Evolutionary conservation across 2,888 invertebrate genomes (phyloP).

Genomic region (Polydrusus tereticollis): DNA sequence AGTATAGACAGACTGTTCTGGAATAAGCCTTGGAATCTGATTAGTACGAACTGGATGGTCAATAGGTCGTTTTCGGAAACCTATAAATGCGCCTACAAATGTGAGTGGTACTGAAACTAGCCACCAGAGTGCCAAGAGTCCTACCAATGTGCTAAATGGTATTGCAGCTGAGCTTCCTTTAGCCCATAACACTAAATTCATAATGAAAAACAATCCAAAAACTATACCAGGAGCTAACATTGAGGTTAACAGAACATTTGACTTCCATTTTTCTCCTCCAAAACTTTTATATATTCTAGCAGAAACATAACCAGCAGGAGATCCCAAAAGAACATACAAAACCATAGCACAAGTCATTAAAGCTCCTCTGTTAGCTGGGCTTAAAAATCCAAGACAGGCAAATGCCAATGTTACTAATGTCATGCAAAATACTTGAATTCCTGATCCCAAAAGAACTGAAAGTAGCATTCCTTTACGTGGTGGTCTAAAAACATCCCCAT

Average conservation of each 20-base stretch:
- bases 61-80: slow-evolving; percentile 94
- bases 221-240: slow-evolving; percentile 97
- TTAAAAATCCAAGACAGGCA: slow-evolving; percentile 98
- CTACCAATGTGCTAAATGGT: slow-evolving; percentile 96
- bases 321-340: slow-evolving; percentile 95
- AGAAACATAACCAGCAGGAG: slow-evolving; percentile 96
- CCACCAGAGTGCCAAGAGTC: slow-evolving; percentile 95
- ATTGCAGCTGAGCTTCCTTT: slow-evolving; percentile 97
- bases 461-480: slow-evolving; percentile 97
- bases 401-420: slow-evolving; percentile 95
- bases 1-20: slow-evolving; percentile 98
- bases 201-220: slow-evolving; percentile 96
- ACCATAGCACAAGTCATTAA: slow-evolving; percentile 99
- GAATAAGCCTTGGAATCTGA: slow-evolving; percentile 98
- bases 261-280: slow-evolving; percentile 99
- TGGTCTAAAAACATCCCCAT: slow-evolving; percentile 97
- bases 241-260: slow-evolving; percentile 95
- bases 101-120: slow-evolving; percentile 98
- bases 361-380: slow-evolving; percentile 98
- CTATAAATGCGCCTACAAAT: slow-evolving; percentile 98
- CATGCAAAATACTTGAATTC: slow-evolving; percentile 97
- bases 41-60: slow-evolving; percentile 99
- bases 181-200: slow-evolving; percentile 97
- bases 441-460: slow-evolving; percentile 96
- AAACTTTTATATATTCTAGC: slow-evolving; percentile 98